A percentile compares a stretch with the other conserved stretches of the same genome.
Conservation (phyloP, 1,140 invertebrate species). For the Polyergus mexicanus region DNA sequence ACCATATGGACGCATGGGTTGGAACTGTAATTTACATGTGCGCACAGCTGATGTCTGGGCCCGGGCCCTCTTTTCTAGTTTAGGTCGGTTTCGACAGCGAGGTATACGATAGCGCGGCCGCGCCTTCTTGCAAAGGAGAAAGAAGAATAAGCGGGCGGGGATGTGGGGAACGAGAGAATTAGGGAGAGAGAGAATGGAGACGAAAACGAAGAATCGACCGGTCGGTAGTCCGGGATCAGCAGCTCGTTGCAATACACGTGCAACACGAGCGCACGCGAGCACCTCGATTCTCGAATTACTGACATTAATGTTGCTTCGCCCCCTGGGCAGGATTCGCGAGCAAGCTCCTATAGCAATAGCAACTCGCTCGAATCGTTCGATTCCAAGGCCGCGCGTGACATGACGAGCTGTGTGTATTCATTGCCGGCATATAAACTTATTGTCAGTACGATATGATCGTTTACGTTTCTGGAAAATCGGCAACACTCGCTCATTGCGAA, state of each 20-base stretch:
- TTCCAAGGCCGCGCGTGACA: constrained; percentile 2
- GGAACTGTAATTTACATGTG: constrained; percentile 80
- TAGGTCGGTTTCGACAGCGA: constrained; percentile 51
- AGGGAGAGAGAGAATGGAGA: neutral
- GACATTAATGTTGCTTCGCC: constrained; percentile 73
- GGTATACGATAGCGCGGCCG: constrained; percentile 36
- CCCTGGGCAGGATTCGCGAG: constrained; percentile 56
- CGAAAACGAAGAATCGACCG: constrained; percentile 32
- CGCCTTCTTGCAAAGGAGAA: constrained; percentile 2
- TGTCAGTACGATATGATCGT: neutral
- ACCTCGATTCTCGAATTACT: constrained; percentile 74
- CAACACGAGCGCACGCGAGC: constrained; percentile 72
- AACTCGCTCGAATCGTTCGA: constrained; percentile 55
- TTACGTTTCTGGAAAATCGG: neutral
- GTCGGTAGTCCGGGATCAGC: constrained; percentile 71
- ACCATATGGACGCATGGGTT: constrained; percentile 79
- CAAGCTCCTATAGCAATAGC: constrained; percentile 39
- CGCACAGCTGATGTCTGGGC: constrained; percentile 75
- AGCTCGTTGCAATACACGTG: constrained; percentile 77
- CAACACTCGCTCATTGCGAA: neutral
- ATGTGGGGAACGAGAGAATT: constrained; percentile 15
- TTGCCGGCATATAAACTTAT: neutral
- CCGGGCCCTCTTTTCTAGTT: constrained; percentile 57
- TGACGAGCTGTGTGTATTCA: neutral
- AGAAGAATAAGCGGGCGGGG: neutral